Percentiles rank a stretch among this genome's conserved stretches.
Conservation (phyloP, 2,888 invertebrate species). For the Sthenelais limicola region DNA sequence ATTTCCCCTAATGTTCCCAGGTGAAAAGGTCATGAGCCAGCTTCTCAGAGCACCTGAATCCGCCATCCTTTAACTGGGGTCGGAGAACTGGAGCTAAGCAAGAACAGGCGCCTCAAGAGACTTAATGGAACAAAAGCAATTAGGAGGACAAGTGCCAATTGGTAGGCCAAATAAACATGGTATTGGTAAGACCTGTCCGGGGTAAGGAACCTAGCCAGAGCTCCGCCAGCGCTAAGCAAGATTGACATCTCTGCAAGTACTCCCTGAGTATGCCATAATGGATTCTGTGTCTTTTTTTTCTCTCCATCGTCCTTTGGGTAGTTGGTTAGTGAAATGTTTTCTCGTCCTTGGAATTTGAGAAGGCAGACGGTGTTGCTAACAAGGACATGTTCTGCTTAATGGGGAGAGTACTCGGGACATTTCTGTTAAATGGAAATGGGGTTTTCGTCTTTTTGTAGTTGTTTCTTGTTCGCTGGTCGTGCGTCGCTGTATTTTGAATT, state of each 20-base stretch:
- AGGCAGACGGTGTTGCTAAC: too few relatives aligned
- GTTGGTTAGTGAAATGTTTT: too few relatives aligned
- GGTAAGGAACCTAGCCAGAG: slow-evolving; percentile 13
- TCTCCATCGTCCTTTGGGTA: too few relatives aligned
- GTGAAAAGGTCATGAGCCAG: slow-evolving; percentile 2
- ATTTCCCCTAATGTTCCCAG: slow-evolving; percentile 6
- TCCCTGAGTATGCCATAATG: slow-evolving; percentile 9
- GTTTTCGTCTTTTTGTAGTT: too few relatives aligned
- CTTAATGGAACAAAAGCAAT: slow-evolving; percentile 27
- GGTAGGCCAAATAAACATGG: slow-evolving; percentile 24
- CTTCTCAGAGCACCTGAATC: neutral
- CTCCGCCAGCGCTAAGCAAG: slow-evolving; percentile 18
- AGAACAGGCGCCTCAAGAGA: neutral
- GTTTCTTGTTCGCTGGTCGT: too few relatives aligned
- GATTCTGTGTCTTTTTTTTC: slow-evolving; percentile 4
- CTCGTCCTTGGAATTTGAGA: too few relatives aligned
- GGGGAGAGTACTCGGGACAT: too few relatives aligned
- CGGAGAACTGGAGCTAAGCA: neutral
- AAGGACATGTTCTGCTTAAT: too few relatives aligned
- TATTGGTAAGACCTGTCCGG: neutral
- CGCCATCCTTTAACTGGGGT: neutral
- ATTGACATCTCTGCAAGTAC: slow-evolving; percentile 25
- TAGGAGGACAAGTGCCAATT: slow-evolving; percentile 31
- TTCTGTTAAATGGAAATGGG: too few relatives aligned
- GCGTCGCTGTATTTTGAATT: too few relatives aligned